These are phyloP conservation scores for Clostera curtula DNA, from an alignment of 2,888 invertebrate genomes.

Conservation along the genomic window DNA sequence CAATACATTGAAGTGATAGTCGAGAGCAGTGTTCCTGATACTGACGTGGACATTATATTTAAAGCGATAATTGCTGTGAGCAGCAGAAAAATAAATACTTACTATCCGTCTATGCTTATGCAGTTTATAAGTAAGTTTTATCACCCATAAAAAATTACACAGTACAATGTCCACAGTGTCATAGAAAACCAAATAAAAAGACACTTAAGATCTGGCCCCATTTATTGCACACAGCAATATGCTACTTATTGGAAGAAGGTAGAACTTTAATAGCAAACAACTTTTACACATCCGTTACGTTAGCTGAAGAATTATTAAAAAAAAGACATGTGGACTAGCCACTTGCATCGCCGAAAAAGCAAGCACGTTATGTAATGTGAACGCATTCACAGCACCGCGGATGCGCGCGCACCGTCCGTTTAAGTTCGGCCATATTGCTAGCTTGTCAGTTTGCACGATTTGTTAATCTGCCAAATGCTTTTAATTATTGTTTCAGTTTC, in stretches of 20 bases:
- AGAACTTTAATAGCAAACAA: slow-evolving; percentile 19
- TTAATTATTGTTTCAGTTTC: too few relatives aligned
- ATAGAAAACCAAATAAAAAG: slow-evolving; percentile 15
- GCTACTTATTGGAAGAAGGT: slow-evolving; percentile 9
- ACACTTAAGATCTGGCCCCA: slow-evolving; percentile 11
- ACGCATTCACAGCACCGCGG: too few relatives aligned
- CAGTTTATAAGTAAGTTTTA: slow-evolving; percentile 11
- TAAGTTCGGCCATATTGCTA: too few relatives aligned
- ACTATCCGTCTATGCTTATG: slow-evolving; percentile 13
- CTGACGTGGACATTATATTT: slow-evolving; percentile 9
- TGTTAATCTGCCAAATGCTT: too few relatives aligned
- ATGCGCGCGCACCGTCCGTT: slow-evolving; percentile 1
- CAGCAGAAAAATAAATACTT: slow-evolving; percentile 20
- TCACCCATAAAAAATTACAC: slow-evolving; percentile 20
- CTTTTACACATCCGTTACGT: slow-evolving; percentile 16
- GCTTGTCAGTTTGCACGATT: too few relatives aligned
- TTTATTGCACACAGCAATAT: slow-evolving; percentile 15
- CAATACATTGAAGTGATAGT: slow-evolving; percentile 1
- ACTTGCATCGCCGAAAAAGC: slow-evolving; percentile 6
- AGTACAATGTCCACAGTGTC: slow-evolving; percentile 14
- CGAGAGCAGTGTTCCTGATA: slow-evolving; percentile 2
- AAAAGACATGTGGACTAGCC: slow-evolving; percentile 12
- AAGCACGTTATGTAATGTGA: slow-evolving; percentile 1
- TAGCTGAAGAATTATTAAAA: slow-evolving; percentile 13
- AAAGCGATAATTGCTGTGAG: slow-evolving; percentile 12